These are phyloP conservation scores for Glossophaga mutica DNA, from an alignment of 2,797 vertebrate genomes.

Conservation along the genomic window DNA sequence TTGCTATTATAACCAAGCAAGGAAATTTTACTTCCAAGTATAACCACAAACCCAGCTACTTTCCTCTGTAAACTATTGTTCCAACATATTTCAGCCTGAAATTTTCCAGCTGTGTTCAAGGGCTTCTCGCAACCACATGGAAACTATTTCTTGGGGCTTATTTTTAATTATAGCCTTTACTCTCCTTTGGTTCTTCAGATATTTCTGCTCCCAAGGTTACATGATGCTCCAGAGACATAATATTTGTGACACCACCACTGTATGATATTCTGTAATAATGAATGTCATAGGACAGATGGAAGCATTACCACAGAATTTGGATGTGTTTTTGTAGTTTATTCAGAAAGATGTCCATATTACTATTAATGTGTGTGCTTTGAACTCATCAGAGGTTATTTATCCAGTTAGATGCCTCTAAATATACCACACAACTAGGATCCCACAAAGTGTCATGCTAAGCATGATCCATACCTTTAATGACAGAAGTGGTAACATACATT, in stretches of 20 bases:
- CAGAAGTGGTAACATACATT: constrained; percentile 62
- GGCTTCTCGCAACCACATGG: constrained; percentile 75
- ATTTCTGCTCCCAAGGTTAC: constrained; percentile 75
- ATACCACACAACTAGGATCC: constrained; percentile 71
- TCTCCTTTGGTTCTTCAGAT: constrained; percentile 72
- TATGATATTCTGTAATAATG: constrained; percentile 47
- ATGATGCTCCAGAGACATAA: constrained; percentile 72
- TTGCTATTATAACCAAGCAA: constrained; percentile 74
- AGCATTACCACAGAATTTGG: constrained; percentile 46
- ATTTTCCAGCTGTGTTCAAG: constrained; percentile 77
- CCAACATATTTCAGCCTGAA: constrained; percentile 76
- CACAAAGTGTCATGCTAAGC: constrained; percentile 71
- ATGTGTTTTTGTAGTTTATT: constrained; percentile 63
- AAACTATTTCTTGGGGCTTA: constrained; percentile 79
- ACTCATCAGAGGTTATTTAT: constrained; percentile 68
- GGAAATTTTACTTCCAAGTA: constrained; percentile 77
- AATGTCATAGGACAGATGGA: constrained; percentile 66
- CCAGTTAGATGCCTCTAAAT: constrained; percentile 64
- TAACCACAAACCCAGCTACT: constrained; percentile 77
- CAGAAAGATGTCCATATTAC: constrained; percentile 45
- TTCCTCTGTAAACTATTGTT: constrained; percentile 78
- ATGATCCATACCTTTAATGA: constrained; percentile 66
- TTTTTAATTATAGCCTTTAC: constrained; percentile 76
- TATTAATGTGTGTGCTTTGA: constrained; percentile 65
- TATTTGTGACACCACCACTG: constrained; percentile 68